These are phyloP conservation scores for Bemisia tabaci DNA, from an alignment of 1,140 invertebrate genomes.

Conservation along the genomic window DNA sequence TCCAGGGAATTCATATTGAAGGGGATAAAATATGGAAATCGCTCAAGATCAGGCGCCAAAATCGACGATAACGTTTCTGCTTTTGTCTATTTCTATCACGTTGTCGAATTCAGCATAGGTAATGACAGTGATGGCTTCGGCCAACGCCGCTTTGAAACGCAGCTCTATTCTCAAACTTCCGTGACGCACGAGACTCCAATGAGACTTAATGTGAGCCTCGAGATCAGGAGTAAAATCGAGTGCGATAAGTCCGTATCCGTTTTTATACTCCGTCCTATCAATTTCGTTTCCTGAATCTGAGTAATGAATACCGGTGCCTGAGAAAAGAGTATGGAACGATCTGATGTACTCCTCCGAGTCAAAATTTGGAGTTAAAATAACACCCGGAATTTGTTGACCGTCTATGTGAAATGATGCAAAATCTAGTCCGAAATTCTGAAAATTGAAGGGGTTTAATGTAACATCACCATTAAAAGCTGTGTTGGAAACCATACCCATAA, in stretches of 20 bases:
- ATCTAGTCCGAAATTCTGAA: constrained; percentile 18
- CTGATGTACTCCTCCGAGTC: constrained; percentile 16
- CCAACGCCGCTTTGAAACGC: constrained; percentile 23
- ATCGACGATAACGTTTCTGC: constrained; percentile 22
- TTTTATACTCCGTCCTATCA: constrained; percentile 15
- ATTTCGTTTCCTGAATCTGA: constrained; percentile 26
- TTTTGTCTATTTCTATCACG: constrained; percentile 25
- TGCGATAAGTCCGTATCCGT: constrained; percentile 23
- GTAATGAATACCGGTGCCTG: no score
- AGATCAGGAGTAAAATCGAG: constrained; percentile 30
- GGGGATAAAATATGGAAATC: no score
- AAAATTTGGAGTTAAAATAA: constrained; percentile 20
- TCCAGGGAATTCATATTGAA: no score
- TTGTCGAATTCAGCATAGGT: constrained; percentile 29
- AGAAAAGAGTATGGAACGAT: constrained; percentile 29
- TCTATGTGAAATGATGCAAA: constrained; percentile 28
- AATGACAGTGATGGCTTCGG: constrained; percentile 25
- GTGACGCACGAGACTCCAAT: constrained; percentile 28
- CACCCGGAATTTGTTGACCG: constrained; percentile 22
- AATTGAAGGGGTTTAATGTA: constrained; percentile 15
- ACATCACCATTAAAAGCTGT: constrained; percentile 13
- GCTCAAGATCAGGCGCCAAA: constrained; percentile 20
- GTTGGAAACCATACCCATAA: constrained; percentile 18
- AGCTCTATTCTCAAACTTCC: constrained; percentile 26
- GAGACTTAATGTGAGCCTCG: constrained; percentile 23